Base-by-base conservation (phyloP, 2,888 invertebrate species). In the Hecatera dysodea region DNA sequence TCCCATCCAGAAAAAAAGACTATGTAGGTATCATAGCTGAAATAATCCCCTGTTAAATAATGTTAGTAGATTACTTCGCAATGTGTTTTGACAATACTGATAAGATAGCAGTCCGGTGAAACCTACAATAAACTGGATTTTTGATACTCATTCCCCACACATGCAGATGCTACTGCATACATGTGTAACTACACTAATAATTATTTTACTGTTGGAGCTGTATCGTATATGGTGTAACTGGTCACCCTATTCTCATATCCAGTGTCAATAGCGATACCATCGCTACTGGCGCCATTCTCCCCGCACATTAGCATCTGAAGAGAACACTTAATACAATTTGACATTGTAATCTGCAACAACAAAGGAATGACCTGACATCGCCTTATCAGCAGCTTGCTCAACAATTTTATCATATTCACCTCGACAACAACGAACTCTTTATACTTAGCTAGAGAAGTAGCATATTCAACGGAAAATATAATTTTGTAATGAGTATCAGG, bases 321-420 rank as follows among this genome's bases (percentile, higher is more conserved):
- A 90, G 90, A 85, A 87, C 76, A 82, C 85, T 77, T 85, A 85
- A 90, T 90, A 91, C 88, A 88, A 87, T 89, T 91, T 91, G 89
- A 93, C 93, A 92, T 92, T 93, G 93, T 94, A 91, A 92, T 92
- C 90, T 90, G 80, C 81, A 86, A 86, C 86, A 90, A 93, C 94
- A 94, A 94, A 93, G 91, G 90, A 91, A 86, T 92, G 93, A 93
- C 93, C 93, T 93, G 92, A 92, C 92, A 90, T 90, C 88, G 86
- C 82, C 87, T 91, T 94, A 94, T 94, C 94, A 90, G 87, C 75
- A 77, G 80, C 83, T 81, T 85, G 80, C 72, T 73, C 83, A 81
- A 85, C 87, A 81, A 88, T 84, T 83, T 83, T 83, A 84, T 81
- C 84, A 72, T 75, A 78, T 79, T 63, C 84, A 81, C 71, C 80